These are phyloP conservation scores for Ianthella basta DNA, from an alignment of 37 sponge, comb jelly and placozoan species.

Conservation along the genomic window DNA sequence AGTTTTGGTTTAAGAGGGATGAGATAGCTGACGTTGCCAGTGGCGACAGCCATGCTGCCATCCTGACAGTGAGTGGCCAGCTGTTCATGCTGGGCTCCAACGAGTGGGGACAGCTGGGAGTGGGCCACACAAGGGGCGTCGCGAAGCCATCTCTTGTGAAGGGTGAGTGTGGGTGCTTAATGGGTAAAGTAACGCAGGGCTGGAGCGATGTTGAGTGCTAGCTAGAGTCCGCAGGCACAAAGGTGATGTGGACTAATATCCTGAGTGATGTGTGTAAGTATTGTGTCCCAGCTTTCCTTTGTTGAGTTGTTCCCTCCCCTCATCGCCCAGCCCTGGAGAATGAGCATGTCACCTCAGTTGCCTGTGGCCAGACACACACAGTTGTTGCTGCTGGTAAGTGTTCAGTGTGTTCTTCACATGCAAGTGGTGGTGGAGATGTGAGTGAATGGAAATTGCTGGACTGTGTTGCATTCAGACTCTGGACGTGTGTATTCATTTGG, in stretches of 20 bases:
- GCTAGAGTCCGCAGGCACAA: too few species aligned
- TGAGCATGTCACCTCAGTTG: neutral
- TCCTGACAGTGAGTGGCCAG: constrained; percentile 36
- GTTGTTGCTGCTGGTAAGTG: neutral
- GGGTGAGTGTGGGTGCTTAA: neutral
- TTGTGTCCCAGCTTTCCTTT: too few species aligned
- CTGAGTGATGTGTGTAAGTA: too few species aligned
- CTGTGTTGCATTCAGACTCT: neutral
- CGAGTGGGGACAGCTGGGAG: constrained; percentile 19
- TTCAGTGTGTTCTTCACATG: neutral
- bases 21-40: constrained; percentile 25
- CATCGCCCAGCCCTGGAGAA: neutral
- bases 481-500: neutral
- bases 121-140: neutral
- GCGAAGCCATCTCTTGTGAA: neutral
- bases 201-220: too few species aligned
- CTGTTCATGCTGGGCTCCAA: constrained; percentile 55
- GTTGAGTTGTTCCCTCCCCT: too few species aligned
- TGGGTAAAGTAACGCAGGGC: too few species aligned
- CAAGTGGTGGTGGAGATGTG: neutral
- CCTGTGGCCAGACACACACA: constrained; percentile 15
- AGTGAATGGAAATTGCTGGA: neutral
- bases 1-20: neutral
- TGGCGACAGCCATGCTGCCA: constrained; percentile 68
- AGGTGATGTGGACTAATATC: too few species aligned